Conservation (phyloP, 2,888 invertebrate genomes). For the Tineola bisselliella region DNA sequence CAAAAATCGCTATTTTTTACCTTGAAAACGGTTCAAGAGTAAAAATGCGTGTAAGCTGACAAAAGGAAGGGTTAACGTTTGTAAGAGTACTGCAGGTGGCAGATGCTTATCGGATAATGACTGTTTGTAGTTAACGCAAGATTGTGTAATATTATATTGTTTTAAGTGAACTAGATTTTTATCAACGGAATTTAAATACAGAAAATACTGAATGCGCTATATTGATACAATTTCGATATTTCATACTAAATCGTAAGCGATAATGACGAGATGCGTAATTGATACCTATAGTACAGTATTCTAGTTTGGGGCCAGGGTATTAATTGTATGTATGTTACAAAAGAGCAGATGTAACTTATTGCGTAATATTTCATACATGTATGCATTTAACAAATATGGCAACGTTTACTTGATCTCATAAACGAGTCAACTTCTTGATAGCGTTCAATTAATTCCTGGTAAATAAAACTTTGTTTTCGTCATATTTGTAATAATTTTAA, state of each 20-base stretch:
- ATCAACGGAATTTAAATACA: not conserved
- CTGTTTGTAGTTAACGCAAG: not conserved
- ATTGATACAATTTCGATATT: no score
- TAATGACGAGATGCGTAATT: no score
- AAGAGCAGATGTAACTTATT: no score
- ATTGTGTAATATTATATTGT: not conserved
- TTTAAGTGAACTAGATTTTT: not conserved
- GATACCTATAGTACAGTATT: no score
- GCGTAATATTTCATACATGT: no score
- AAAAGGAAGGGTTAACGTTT: not conserved
- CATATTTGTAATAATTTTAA: no score
- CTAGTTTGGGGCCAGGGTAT: no score
- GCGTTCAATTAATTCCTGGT: not conserved
- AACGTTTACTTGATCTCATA: not conserved
- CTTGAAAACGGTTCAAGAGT: not conserved
- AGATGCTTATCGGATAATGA: constrained; percentile 1
- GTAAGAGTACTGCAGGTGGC: not conserved
- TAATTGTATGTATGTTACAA: no score
- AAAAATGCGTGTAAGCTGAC: not conserved
- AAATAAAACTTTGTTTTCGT: no score
- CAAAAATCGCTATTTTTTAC: no score
- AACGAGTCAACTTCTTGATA: not conserved
- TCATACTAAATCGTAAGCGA: no score
- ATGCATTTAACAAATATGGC: not conserved
- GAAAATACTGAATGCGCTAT: no score